phyloP scores from a whole-genome alignment of 2,113 vertebrate species.

The Vidua chalybeata region DNA sequence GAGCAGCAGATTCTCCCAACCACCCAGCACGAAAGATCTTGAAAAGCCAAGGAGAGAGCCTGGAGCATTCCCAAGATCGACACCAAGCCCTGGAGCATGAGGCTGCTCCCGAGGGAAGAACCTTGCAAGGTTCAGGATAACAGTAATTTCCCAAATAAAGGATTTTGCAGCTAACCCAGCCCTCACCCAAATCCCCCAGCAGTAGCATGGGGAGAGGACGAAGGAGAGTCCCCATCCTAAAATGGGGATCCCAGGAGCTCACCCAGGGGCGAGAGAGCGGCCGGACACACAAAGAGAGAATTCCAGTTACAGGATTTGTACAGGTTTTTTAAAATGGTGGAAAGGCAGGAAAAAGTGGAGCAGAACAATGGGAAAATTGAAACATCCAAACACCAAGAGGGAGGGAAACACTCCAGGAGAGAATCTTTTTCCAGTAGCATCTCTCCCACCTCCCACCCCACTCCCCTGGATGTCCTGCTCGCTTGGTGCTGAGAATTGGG shows the following conservation, averaged over 20 bases:
- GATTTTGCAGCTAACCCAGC: fast-evolving
- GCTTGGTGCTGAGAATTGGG: fast-evolving
- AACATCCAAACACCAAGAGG: background rate
- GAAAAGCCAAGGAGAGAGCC: background rate
- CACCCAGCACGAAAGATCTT: fast-evolving
- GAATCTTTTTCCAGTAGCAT: background rate
- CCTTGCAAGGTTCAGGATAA: background rate
- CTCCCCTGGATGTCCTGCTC: background rate
- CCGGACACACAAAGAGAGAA: background rate
- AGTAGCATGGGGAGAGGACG: fast-evolving
- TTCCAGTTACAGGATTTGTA: background rate
- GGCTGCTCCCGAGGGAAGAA: background rate
- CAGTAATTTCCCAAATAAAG: background rate
- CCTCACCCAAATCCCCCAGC: background rate
- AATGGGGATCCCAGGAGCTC: background rate
- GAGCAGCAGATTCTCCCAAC: background rate
- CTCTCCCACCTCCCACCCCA: background rate
- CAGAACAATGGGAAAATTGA: background rate
- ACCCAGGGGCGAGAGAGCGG: fast-evolving
- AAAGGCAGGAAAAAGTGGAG: background rate
- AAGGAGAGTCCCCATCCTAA: background rate
- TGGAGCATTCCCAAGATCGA: background rate
- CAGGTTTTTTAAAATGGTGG: background rate
- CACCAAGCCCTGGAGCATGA: background rate
- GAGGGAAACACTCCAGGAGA: background rate